A percentile compares a stretch with the other conserved stretches of the same genome.
Evolutionary conservation across 2,797 vertebrate genomes (phyloP).

Genomic region (Channa striata): DNA sequence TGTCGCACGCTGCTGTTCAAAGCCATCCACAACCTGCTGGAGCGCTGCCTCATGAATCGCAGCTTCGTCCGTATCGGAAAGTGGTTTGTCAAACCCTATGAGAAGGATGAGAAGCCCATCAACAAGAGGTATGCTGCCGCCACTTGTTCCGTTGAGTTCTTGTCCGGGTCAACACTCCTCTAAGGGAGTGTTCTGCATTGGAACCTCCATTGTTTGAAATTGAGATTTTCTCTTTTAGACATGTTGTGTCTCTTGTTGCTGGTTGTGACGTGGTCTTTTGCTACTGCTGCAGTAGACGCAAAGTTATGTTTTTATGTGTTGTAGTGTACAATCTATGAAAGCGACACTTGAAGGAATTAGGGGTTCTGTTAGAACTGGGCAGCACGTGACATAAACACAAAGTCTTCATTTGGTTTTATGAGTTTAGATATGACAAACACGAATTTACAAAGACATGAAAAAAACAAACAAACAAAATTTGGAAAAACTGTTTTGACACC

Average conservation of each 20-base stretch:
- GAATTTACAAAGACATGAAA: no score
- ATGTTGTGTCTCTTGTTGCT: constrained; percentile 3
- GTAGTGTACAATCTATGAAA: constrained; percentile 15
- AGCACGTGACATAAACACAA: background rate
- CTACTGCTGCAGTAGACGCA: constrained; percentile 1
- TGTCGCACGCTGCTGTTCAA: constrained; percentile 98
- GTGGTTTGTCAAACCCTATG: constrained; percentile 98
- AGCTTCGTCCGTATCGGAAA: constrained; percentile 95
- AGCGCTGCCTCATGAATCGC: constrained; percentile 95
- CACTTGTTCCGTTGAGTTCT: background rate
- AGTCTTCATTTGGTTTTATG: background rate
- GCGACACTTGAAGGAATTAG: background rate
- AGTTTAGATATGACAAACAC: background rate
- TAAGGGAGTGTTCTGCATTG: background rate
- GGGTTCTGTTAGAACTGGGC: constrained; percentile 5
- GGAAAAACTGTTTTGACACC: no score
- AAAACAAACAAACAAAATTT: no score
- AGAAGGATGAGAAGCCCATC: constrained; percentile 98
- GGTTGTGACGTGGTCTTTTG: constrained; percentile 10
- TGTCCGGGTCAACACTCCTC: background rate
- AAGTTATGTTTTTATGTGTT: constrained; percentile 14
- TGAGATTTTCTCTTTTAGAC: background rate
- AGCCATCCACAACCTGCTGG: constrained; percentile 96
- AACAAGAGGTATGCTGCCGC: constrained; percentile 91
- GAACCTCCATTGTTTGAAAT: constrained; percentile 8